These are phyloP conservation scores for Selenia dentaria DNA, from an alignment of 2,888 invertebrate species.

Conservation along the genomic window DNA sequence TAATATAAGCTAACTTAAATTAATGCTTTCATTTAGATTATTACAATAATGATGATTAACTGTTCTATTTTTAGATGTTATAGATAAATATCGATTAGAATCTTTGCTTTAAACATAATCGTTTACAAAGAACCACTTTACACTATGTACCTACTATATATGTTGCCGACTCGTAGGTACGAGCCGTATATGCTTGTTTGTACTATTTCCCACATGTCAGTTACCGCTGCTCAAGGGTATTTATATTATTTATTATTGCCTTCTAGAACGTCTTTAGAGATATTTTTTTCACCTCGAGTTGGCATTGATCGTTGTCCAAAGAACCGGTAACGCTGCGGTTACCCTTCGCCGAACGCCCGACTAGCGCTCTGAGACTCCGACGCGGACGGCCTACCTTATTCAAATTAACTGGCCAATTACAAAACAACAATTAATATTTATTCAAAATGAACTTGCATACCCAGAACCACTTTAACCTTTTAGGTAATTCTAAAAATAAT, in stretches of 20 bases:
- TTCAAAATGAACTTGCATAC: conserved; percentile 20
- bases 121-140: neutral
- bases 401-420: conserved; percentile 43
- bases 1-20: no score
- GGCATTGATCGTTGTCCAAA: conserved; percentile 75
- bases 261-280: conserved; percentile 65
- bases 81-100: no score
- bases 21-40: no score
- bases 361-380: conserved; percentile 28
- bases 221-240: conserved; percentile 28
- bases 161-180: neutral
- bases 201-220: conserved; percentile 16
- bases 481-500: conserved; percentile 6
- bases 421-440: conserved; percentile 34
- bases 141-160: neutral
- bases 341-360: conserved; percentile 72
- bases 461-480: conserved; percentile 6
- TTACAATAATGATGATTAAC: no score
- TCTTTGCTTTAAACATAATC: no score
- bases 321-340: conserved; percentile 78
- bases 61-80: no score
- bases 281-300: conserved; percentile 73
- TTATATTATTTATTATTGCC: conserved; percentile 42
- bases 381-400: conserved; percentile 42
- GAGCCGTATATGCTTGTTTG: conserved; percentile 5